Percentiles rank a stretch among this genome's conserved stretches.
phyloP scores from a whole-genome alignment of 2,888 invertebrate genomes.

The Litoditis marina region DNA sequence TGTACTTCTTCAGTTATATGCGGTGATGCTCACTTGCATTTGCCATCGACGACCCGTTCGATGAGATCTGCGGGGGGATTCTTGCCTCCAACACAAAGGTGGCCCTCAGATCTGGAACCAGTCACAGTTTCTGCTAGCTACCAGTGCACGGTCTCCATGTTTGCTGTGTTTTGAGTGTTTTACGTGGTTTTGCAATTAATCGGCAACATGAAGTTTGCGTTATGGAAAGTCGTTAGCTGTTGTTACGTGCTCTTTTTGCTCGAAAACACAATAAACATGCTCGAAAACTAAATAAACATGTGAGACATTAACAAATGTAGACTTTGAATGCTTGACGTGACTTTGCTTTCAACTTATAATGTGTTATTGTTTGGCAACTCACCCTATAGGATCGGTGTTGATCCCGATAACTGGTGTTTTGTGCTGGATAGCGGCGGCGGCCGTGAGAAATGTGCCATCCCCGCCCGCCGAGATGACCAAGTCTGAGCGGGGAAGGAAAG shows the following conservation, averaged over 20 bases:
- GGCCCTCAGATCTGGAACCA: conserved; percentile 54
- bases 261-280: too few relatives aligned
- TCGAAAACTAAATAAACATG: too few relatives aligned
- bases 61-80: conserved; percentile 49
- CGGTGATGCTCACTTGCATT: conserved; percentile 70
- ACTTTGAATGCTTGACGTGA: too few relatives aligned
- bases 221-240: too few relatives aligned
- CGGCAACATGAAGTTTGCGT: too few relatives aligned
- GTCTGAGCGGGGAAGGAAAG: conserved; percentile 41
- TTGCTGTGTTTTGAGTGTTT: too few relatives aligned
- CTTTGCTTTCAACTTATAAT: too few relatives aligned
- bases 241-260: too few relatives aligned
- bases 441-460: conserved; percentile 60
- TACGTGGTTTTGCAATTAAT: too few relatives aligned
- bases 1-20: neutral
- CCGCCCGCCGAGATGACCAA: conserved; percentile 59
- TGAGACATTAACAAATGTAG: too few relatives aligned
- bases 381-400: conserved; percentile 59
- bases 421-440: conserved; percentile 47
- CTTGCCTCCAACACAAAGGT: conserved; percentile 57
- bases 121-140: neutral
- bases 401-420: conserved; percentile 58
- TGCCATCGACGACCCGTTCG: conserved; percentile 69
- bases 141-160: too few relatives aligned
- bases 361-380: neutral